Evolutionary conservation across 2,888 invertebrate species (phyloP).

Genomic region (Xanthia icteritia): DNA sequence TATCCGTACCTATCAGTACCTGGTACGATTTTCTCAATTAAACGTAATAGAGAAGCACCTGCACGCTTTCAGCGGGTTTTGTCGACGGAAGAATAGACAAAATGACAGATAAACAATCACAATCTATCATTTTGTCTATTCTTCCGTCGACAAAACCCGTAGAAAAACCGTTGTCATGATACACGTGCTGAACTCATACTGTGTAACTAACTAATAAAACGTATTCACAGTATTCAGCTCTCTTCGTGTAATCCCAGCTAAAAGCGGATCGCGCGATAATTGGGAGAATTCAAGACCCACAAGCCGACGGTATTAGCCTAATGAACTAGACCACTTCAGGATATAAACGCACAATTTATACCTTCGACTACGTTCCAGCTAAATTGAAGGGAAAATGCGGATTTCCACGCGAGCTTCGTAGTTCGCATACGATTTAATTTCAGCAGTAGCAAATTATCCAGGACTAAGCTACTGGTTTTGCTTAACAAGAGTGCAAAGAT

Average conservation of each 20-base stretch:
- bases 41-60: slow-evolving; percentile 11
- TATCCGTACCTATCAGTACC: no score
- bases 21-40: background rate
- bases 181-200: background rate
- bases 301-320: slow-evolving; percentile 70
- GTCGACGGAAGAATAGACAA: no score
- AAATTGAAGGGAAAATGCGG: slow-evolving; percentile 32
- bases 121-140: no score
- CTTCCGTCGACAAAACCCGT: no score
- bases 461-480: slow-evolving; percentile 26
- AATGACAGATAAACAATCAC: no score
- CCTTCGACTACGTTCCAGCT: slow-evolving; percentile 28
- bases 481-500: slow-evolving; percentile 31
- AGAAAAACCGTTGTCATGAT: no score
- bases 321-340: slow-evolving; percentile 68
- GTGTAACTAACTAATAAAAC: slow-evolving; percentile 3
- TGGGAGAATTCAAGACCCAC: slow-evolving; percentile 69
- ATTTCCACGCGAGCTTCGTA: slow-evolving; percentile 7
- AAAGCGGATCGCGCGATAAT: slow-evolving; percentile 69
- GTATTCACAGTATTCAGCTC: slow-evolving; percentile 3
- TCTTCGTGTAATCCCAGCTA: slow-evolving; percentile 64
- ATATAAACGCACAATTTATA: slow-evolving; percentile 56
- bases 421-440: slow-evolving; percentile 40
- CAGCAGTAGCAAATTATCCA: slow-evolving; percentile 22
- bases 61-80: no score